A percentile compares a stretch with the other conserved stretches of the same genome.
These are phyloP conservation scores for Nannoperca australis DNA, from an alignment of 2,797 vertebrate genomes.

Conservation along the genomic window DNA sequence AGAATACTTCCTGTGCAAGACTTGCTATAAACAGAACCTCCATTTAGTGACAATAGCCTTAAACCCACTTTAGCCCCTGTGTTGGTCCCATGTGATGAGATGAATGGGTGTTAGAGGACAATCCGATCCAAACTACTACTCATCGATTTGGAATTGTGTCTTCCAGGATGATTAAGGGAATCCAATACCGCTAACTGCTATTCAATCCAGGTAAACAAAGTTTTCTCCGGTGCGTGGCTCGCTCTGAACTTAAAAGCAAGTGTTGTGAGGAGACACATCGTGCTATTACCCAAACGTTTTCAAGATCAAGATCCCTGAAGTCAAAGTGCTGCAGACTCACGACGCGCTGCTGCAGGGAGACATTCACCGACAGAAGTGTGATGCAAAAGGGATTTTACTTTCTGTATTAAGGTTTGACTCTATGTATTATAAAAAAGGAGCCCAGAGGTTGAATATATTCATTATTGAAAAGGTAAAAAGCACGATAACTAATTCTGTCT, in stretches of 20 bases:
- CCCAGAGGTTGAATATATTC: neutral
- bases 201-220: slow-evolving; percentile 37
- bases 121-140: slow-evolving; percentile 1
- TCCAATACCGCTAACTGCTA: slow-evolving; percentile 52
- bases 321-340: neutral
- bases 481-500: neutral
- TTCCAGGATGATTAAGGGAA: slow-evolving; percentile 47
- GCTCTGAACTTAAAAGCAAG: slow-evolving; percentile 17
- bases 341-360: neutral
- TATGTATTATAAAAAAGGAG: neutral
- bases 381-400: slow-evolving; percentile 5
- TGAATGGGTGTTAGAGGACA: slow-evolving; percentile 28
- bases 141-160: slow-evolving; percentile 53
- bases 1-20: neutral
- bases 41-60: neutral
- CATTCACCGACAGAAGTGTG: neutral
- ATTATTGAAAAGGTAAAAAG: neutral
- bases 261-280: slow-evolving; percentile 18
- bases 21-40: neutral
- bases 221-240: neutral
- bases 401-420: slow-evolving; percentile 1
- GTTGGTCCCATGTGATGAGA: slow-evolving; percentile 14
- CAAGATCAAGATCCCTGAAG: neutral
- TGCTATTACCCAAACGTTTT: neutral
- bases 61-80: neutral